Percentiles rank a stretch among this genome's conserved stretches.
These are phyloP conservation scores for Ormyrus labotus DNA, from an alignment of 2,888 invertebrate species.

Conservation along the genomic window DNA sequence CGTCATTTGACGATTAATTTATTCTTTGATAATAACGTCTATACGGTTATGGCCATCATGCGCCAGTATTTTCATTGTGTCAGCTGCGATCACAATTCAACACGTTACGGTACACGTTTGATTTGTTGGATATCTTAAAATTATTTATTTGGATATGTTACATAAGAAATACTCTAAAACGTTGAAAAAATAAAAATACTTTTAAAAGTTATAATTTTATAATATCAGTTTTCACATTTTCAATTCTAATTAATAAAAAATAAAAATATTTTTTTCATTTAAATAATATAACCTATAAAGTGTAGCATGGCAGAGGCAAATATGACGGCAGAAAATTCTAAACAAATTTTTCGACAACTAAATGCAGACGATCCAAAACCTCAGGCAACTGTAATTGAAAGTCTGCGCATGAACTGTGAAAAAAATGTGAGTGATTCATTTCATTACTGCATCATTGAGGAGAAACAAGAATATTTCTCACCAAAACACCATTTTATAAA, in stretches of 20 bases:
- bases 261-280: no score
- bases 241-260: no score
- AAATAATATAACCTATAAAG: constrained; percentile 33
- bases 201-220: no score
- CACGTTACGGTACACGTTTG: no score
- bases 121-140: no score
- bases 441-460: constrained; percentile 76
- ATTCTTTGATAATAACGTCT: constrained; percentile 46
- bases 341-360: constrained; percentile 83
- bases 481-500: constrained; percentile 95
- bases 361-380: constrained; percentile 84
- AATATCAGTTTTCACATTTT: no score
- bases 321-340: constrained; percentile 63
- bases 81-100: no score
- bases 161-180: background rate
- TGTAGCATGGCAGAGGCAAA: constrained; percentile 36
- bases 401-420: constrained; percentile 81
- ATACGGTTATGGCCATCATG: no score
- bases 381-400: constrained; percentile 90
- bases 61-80: no score
- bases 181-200: no score
- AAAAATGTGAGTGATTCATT: constrained; percentile 67
- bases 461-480: constrained; percentile 89
- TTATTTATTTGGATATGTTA: no score
- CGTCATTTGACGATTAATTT: constrained; percentile 58